Percentiles rank a stretch among this genome's conserved stretches.
Evolutionary conservation across 1,140 invertebrate genomes (phyloP).

Genomic region (Brachionus plicatilis): DNA sequence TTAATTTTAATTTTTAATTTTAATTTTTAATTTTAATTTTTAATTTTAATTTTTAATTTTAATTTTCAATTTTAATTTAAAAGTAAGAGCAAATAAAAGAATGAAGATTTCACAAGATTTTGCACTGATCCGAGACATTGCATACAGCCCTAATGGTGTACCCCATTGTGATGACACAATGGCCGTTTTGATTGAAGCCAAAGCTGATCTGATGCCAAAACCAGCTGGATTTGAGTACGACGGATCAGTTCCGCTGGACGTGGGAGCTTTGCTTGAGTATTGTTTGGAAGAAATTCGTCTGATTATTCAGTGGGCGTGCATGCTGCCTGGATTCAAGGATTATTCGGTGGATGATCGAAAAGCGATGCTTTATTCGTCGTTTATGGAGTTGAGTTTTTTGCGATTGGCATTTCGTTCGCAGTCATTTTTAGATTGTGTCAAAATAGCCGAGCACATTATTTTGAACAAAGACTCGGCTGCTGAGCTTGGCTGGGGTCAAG

Average conservation of each 20-base stretch:
- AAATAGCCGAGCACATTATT: slow-evolving; percentile 38
- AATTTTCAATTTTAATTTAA: background rate
- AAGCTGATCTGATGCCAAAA: slow-evolving; percentile 34
- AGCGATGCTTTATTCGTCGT: slow-evolving; percentile 36
- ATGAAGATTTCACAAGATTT: slow-evolving; percentile 34
- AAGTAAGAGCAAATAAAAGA: slow-evolving; percentile 13
- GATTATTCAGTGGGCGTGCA: slow-evolving; percentile 24
- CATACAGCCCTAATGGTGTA: slow-evolving; percentile 29
- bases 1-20: too few relatives aligned
- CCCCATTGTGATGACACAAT: slow-evolving; percentile 40
- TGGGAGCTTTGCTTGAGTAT: slow-evolving; percentile 26
- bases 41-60: too few relatives aligned
- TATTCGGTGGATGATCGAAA: slow-evolving; percentile 36
- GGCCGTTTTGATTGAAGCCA: slow-evolving; percentile 21
- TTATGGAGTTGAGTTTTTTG: slow-evolving; percentile 35
- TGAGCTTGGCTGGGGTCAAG: slow-evolving; percentile 35
- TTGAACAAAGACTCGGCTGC: slow-evolving; percentile 33
- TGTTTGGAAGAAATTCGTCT: slow-evolving; percentile 34
- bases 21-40: background rate
- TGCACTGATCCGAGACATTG: slow-evolving; percentile 27
- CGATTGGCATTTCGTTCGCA: slow-evolving; percentile 33
- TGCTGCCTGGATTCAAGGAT: slow-evolving; percentile 20
- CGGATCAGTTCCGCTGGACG: slow-evolving; percentile 16
- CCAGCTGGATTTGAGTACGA: slow-evolving; percentile 31
- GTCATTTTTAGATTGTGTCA: slow-evolving; percentile 37